A percentile compares a stretch with the other conserved stretches of the same genome.
Evolutionary conservation across 2,888 invertebrate species (phyloP).

Genomic region (Lutraria lutraria): DNA sequence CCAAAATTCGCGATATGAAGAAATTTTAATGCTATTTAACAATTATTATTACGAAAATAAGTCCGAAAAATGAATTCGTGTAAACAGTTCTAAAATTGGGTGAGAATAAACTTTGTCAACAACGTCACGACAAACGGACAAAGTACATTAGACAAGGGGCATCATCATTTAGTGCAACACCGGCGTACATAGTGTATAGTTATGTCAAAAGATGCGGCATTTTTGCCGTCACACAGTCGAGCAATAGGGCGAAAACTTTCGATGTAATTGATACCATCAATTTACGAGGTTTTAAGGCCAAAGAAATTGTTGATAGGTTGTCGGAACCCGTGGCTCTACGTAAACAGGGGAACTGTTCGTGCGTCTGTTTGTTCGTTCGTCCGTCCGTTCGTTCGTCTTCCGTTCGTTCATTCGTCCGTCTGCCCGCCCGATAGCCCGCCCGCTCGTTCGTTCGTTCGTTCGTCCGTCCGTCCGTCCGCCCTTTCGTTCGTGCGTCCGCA

Average conservation of each 20-base stretch:
- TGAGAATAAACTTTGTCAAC: background rate
- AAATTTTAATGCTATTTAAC: background rate
- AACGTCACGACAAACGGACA: background rate
- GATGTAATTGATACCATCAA: conserved; percentile 26
- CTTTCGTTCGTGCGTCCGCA: background rate
- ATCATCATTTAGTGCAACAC: background rate
- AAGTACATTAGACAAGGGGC: background rate
- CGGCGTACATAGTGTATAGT: background rate
- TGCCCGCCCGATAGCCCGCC: too few species aligned
- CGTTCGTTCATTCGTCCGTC: too few species aligned
- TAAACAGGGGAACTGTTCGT: too few species aligned
- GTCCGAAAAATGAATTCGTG: background rate
- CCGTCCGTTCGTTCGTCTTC: background rate
- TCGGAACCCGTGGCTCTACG: background rate
- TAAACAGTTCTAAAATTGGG: background rate
- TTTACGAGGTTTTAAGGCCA: conserved; percentile 26
- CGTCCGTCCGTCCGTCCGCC: background rate
- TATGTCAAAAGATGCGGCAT: background rate
- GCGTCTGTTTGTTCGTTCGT: background rate
- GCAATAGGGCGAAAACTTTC: conserved; percentile 22
- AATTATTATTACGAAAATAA: background rate
- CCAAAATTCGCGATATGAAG: background rate
- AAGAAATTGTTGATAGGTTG: background rate
- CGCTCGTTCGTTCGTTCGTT: background rate
- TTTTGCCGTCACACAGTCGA: background rate